Evolutionary conservation across 2,113 vertebrate species (phyloP), one percentile per base, ranked within the genome.

Genomic region (Oxygymnocypris stewartii): DNA sequence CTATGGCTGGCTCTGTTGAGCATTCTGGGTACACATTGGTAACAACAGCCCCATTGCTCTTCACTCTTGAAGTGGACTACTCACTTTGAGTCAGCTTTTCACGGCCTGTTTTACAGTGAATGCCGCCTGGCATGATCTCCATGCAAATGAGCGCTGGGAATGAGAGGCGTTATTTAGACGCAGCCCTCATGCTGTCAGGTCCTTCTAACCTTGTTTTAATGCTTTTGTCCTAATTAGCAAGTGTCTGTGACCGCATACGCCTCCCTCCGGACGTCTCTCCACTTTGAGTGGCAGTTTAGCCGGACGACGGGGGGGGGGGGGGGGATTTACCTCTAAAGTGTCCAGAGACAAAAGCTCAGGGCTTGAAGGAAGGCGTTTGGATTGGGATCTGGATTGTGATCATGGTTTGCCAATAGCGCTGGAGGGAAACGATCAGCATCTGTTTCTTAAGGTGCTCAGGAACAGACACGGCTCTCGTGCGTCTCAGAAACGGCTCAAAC

Each of bases 131-230:
- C 67, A 74, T 59, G 69, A 84, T 40, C 42, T 61, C 35, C 54
- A 84, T 84, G 83, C 71, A 84, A 84, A 75, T 76, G 71, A 84
- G 69, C 37, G 40, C 51, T 75, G 79, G 57, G 37, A 81, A 81
- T 2, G 20, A 63, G 78, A 61, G 78, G 8, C 28, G 12, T 42
- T 63, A 25, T 80, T 80, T 42, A 42, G 57, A 59, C 23, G 23
- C 51, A 23, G 44, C 28, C 47, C 75, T 51, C 47, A 6, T 11
- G 76, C 40, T 47, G 79, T 65, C 79, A 81, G 40, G 13, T 81
- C 57, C 57, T 81, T 28, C 59, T 44, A 37, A 81, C 59, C 37
- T 44, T 44, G 23, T 44, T 47, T 65, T 47, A 28, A 65, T 65
- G n/a, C 79, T 28, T 65, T 25, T 81, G 79, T 81, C 23, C 37